Evolutionary conservation across 2,113 vertebrate species (phyloP), one percentile per base, ranked within the genome.

Genomic region (Menura novaehollandiae): DNA sequence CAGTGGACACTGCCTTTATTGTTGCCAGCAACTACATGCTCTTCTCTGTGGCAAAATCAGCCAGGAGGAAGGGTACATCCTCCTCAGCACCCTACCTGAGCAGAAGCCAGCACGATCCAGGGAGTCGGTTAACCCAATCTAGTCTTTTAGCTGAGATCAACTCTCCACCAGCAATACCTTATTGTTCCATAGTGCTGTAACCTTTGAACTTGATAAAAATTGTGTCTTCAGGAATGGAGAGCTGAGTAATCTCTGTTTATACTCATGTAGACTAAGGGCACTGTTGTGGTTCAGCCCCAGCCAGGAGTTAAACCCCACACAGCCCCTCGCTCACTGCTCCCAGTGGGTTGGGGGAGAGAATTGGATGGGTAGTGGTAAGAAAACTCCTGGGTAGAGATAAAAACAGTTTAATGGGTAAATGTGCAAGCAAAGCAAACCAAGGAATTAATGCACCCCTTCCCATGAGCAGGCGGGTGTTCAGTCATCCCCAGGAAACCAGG

Each of bases 261-360:
- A 59, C 6, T 56, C 35, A 13, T 0, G 1, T 4, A n/a, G 22
- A 67, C 32, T 16, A n/a, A 75, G 21, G 20, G 27, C 19, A 52
- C 7, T 15, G 7, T 22, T 5, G 9, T 35, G 8, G 23, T 37
- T 74, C 58, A 53, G 58, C 19, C 9, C 7, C 1, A 4, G 47
- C 10, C 35, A 49, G 62, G 8, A 79, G 23, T 41, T 79, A 30
- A 83, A 35, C 3, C 23, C 20, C 22, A 69, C 28, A 18, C 5
- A 46, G 46, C 6, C 1, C 2, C 5, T 83, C 0, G 0, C 27
- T 84, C 27, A 22, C 6, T 39, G 11, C 12, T n/a, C 9, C 1
- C 24, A 5, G 2, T 11, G 18, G 47, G 27, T 39, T 11, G 13
- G 10, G 22, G 3, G 16, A 21, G 23, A 39, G 11, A 77, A 76